Base-by-base conservation (phyloP, 2,797 vertebrate genomes). In the Oreortyx pictus region DNA sequence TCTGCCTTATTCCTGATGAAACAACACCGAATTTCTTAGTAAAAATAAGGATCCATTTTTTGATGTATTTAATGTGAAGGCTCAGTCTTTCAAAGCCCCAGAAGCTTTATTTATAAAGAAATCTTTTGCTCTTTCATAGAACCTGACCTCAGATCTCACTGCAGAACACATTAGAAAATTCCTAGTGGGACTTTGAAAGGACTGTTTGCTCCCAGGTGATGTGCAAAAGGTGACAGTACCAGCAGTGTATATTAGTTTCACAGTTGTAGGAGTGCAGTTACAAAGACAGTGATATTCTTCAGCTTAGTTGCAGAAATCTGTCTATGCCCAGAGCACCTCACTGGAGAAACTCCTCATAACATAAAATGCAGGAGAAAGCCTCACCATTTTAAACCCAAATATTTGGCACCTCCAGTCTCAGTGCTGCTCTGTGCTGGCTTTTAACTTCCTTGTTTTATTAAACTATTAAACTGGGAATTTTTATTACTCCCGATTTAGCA, bases 401-500 rank as follows among this genome's bases (percentile, higher is more conserved):
- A 78, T 72, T 74, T 89, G 71, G 81, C 72, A 82, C 37, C 47
- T 88, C 43, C 16, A 24, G 46, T 64, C 87, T 94, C 72, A 17
- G 35, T 62, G 60, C 54, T 81, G 91, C 66, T 95, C 64, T 57
- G 11, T 43, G 80, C 68, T 86, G 81, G 70, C 74, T 95, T 92
- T 94, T 86, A 73, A 75, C 52, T 78, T 90, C 73, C 75, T 74
- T 43, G 92, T 94, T 95, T 95, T 96, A 94, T 94, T 86, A 89
- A 95, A 89, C 82, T 91, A 95, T 93, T 90, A 93, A 86, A 90
- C 79, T 88, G 65, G 78, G 72, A 81, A 50, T 13, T 89, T 95
- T 96, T 96, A 96, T 96, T 86, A 73, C 88, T 92, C 87, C 91
- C 71, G 65, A 44, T 96, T 95, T 95, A 95, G 81, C 78, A 77